These are phyloP conservation scores for Hippolais icterina DNA, from an alignment of 2,113 vertebrate genomes.

Conservation along the genomic window DNA sequence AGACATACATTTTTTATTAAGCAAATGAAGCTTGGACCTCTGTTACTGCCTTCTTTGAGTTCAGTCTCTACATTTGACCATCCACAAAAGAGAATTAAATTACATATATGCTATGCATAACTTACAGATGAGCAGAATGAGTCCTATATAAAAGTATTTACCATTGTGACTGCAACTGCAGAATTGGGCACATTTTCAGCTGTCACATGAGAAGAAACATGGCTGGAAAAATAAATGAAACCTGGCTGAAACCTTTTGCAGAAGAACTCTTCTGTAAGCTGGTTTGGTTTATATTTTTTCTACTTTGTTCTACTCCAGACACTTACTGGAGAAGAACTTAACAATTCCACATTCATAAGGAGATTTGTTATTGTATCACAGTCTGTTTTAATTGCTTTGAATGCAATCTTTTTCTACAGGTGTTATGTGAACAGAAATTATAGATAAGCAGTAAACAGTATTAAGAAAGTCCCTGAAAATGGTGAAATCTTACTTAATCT, in stretches of 20 bases:
- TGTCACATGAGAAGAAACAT: conserved; percentile 9
- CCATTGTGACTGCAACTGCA: conserved; percentile 2
- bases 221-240: neutral
- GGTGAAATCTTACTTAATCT: neutral
- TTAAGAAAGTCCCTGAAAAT: neutral
- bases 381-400: neutral
- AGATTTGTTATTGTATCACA: neutral
- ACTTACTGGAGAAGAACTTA: neutral
- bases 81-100: neutral
- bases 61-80: neutral
- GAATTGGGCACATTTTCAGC: neutral
- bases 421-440: neutral
- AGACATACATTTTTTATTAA: neutral
- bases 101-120: neutral
- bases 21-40: neutral
- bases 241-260: neutral
- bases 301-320: neutral
- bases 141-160: neutral
- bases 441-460: neutral
- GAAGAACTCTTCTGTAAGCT: neutral
- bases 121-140: neutral
- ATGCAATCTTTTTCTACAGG: neutral
- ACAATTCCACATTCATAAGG: neutral
- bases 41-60: neutral
- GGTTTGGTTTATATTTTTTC: neutral